Conservation (phyloP, 2,888 invertebrate species). For the Brenthis hecate region DNA sequence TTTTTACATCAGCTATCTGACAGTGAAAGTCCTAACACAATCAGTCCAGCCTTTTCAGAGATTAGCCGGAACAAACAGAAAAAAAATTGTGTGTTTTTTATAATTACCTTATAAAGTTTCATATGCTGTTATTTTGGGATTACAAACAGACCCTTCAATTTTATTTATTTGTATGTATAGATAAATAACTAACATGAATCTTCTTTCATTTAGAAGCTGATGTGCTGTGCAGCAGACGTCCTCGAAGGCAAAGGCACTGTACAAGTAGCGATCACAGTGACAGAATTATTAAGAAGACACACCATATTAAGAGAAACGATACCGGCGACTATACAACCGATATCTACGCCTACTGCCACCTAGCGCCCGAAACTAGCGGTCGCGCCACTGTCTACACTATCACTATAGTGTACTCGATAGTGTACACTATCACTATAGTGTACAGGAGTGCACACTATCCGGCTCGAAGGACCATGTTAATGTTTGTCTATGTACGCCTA, state of each 20-base stretch:
- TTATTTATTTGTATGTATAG: too few species aligned
- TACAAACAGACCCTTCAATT: too few species aligned
- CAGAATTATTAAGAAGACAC: constrained; percentile 88
- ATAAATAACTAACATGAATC: not conserved
- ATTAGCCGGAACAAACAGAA: too few species aligned
- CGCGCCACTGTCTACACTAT: constrained; percentile 66
- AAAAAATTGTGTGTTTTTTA: too few species aligned
- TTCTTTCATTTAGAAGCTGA: constrained; percentile 87
- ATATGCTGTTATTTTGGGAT: too few species aligned
- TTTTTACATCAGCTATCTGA: too few species aligned
- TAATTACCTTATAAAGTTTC: too few species aligned
- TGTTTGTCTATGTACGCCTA: not conserved
- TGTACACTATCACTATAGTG: not conserved
- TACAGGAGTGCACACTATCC: not conserved
- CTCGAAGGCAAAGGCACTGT: constrained; percentile 94
- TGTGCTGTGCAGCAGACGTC: constrained; percentile 96
- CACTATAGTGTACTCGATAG: constrained; percentile 50
- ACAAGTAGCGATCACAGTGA: constrained; percentile 94
- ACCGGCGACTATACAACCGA: constrained; percentile 37
- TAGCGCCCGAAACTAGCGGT: constrained; percentile 70
- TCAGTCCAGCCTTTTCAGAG: too few species aligned
- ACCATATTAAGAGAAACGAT: constrained; percentile 43
- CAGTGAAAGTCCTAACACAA: too few species aligned
- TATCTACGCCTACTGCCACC: constrained; percentile 57
- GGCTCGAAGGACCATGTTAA: constrained; percentile 22